phyloP scores from a whole-genome alignment of 2,113 vertebrate species.

The Pelobates fuscus region DNA sequence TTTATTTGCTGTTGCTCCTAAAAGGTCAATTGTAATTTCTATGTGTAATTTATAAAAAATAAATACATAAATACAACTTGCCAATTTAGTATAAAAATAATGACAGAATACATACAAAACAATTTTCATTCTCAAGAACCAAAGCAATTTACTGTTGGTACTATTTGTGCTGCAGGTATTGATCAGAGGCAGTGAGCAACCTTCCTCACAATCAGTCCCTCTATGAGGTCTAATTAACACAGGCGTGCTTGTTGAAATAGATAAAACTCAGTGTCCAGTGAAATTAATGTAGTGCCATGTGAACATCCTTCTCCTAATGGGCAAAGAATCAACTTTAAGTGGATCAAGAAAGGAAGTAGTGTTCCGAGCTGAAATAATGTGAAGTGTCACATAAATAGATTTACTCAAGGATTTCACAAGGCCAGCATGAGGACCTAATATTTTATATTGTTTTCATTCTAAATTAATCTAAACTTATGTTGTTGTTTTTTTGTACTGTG shows the following conservation, averaged over 20 bases:
- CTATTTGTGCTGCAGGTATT: constrained; percentile 59
- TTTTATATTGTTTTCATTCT: constrained; percentile 18
- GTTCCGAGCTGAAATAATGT: constrained; percentile 57
- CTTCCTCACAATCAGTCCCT: constrained; percentile 57
- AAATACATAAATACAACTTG: no score
- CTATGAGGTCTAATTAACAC: constrained; percentile 75
- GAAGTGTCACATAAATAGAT: constrained; percentile 52
- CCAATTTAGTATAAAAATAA: no score
- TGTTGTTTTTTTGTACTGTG: background rate
- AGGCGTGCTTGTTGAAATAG: constrained; percentile 75
- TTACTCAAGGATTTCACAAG: constrained; percentile 58
- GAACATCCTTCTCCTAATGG: constrained; percentile 65
- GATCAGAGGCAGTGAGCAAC: constrained; percentile 65
- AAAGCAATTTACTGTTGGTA: constrained; percentile 63
- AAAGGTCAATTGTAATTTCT: no score
- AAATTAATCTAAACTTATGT: background rate
- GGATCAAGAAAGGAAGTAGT: constrained; percentile 56
- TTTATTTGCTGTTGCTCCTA: no score
- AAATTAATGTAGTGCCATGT: constrained; percentile 71
- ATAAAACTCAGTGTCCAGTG: constrained; percentile 71
- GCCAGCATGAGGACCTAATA: constrained; percentile 30
- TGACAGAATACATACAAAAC: constrained; percentile 8
- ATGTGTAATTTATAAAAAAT: no score
- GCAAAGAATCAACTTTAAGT: constrained; percentile 63
- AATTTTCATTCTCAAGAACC: constrained; percentile 55